Percentiles rank a stretch among this genome's conserved stretches.
phyloP scores from a whole-genome alignment of 1,140 invertebrate species.

The Listronotus bonariensis region DNA sequence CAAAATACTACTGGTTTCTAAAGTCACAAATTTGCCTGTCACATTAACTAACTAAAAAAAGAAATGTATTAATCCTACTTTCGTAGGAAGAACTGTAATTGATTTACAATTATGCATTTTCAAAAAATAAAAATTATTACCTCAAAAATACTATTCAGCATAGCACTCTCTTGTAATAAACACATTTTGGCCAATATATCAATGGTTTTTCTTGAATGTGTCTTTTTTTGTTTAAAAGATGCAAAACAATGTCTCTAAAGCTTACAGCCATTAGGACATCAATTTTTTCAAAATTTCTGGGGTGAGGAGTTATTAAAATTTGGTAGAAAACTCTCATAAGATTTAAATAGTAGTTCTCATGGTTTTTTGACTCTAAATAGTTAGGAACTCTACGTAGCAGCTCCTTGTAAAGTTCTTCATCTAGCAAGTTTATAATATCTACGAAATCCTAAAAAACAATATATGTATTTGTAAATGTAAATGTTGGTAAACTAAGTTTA shows the following conservation, averaged over 20 bases:
- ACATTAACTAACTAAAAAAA: conserved; percentile 26
- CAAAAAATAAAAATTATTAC: conserved; percentile 2
- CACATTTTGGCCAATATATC: conserved; percentile 33
- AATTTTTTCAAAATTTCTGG: conserved; percentile 21
- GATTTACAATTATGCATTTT: no score
- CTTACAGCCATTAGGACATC: conserved; percentile 28
- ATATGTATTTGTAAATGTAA: background rate
- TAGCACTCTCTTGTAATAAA: conserved; percentile 19
- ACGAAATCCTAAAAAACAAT: conserved; percentile 34
- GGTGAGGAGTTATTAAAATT: conserved; percentile 25
- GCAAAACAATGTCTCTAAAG: conserved; percentile 27
- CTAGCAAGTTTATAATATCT: conserved; percentile 34
- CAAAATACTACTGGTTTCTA: conserved; percentile 20
- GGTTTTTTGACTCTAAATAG: conserved; percentile 34
- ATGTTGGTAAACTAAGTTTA: no score
- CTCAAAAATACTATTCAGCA: conserved; percentile 31
- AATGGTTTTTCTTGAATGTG: conserved; percentile 25
- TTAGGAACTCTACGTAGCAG: conserved; percentile 25
- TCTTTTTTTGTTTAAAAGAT: conserved; percentile 31
- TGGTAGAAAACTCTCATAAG: conserved; percentile 31
- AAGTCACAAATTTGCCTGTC: conserved; percentile 25
- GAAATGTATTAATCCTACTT: background rate
- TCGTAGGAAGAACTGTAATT: no score
- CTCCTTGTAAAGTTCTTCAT: conserved; percentile 32
- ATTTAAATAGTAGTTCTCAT: conserved; percentile 31